Evolutionary conservation across 1,140 invertebrate genomes (phyloP).

Genomic region (Cotesia vestalis): DNA sequence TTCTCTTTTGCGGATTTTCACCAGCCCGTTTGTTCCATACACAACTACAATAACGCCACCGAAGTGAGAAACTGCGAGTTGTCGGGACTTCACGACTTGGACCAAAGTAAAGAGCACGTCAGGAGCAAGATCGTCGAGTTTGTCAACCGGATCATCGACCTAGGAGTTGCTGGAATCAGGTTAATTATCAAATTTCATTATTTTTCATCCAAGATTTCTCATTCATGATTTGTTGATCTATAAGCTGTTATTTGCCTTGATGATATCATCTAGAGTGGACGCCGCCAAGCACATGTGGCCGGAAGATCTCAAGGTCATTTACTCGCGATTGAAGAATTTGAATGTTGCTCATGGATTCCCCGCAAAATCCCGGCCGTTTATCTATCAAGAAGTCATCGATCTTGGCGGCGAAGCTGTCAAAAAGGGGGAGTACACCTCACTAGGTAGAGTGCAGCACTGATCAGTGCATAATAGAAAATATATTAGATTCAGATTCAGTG

Average conservation of each 20-base stretch:
- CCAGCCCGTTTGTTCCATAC: constrained; percentile 59
- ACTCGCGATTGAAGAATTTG: constrained; percentile 70
- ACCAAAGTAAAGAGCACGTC: constrained; percentile 71
- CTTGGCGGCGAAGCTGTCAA: constrained; percentile 75
- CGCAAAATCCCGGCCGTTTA: constrained; percentile 69
- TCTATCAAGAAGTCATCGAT: constrained; percentile 88
- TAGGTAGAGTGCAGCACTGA: constrained; percentile 74
- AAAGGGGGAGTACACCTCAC: constrained; percentile 71
- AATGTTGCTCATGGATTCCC: constrained; percentile 71
- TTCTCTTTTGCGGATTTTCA: constrained; percentile 68
- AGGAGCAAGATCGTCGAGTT: constrained; percentile 69
- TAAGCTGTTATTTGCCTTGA: constrained; percentile 52
- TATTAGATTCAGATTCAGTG: no score
- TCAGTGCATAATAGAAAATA: no score
- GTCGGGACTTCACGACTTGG: constrained; percentile 72
- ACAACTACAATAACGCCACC: constrained; percentile 69
- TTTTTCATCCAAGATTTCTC: not conserved
- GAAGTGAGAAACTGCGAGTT: constrained; percentile 74
- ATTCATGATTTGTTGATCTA: constrained; percentile 72
- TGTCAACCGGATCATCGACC: constrained; percentile 70
- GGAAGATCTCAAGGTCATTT: constrained; percentile 73
- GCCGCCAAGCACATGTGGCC: constrained; percentile 89
- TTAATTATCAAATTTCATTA: constrained; percentile 43
- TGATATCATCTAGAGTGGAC: constrained; percentile 67
- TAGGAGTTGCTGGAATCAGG: constrained; percentile 77